Conservation (phyloP, 64 coral and sea anemone species). For the Dendronephthya gigantea region DNA sequence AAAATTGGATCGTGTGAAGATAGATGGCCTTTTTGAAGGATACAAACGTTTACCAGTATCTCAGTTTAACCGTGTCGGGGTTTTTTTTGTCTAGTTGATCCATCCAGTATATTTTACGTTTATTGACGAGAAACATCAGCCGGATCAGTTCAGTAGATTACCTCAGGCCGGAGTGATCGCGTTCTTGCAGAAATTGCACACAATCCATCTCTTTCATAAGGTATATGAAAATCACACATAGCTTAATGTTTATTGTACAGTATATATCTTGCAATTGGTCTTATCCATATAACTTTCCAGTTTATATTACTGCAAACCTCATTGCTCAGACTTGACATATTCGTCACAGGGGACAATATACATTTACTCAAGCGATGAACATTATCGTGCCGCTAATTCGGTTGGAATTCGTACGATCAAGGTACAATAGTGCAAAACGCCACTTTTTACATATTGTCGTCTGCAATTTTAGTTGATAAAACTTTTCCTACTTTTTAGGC, state of each 20-base stretch:
- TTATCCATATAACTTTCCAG: neutral
- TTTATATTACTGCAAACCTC: too few relatives aligned
- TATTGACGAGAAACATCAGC: slow-evolving; percentile 8
- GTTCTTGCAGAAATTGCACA: slow-evolving; percentile 62
- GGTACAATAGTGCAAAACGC: neutral
- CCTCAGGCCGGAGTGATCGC: slow-evolving; percentile 53
- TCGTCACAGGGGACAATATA: slow-evolving; percentile 37
- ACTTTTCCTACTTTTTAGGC: neutral
- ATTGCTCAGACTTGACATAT: neutral
- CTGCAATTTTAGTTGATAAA: neutral
- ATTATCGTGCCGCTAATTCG: slow-evolving; percentile 37
- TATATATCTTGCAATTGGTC: neutral
- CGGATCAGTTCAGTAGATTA: slow-evolving; percentile 30
- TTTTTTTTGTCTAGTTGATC: slow-evolving; percentile 11
- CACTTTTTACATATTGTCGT: neutral
- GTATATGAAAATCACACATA: too few relatives aligned
- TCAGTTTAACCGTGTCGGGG: too few relatives aligned
- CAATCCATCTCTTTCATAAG: slow-evolving; percentile 52
- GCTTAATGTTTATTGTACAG: neutral
- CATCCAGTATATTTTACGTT: slow-evolving; percentile 53
- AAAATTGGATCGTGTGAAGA: too few relatives aligned
- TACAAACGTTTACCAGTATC: too few relatives aligned
- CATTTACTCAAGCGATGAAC: slow-evolving; percentile 38
- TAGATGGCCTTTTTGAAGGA: too few relatives aligned
- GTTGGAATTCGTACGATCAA: slow-evolving; percentile 55